Evolutionary conservation across 1,140 invertebrate species (phyloP).

Genomic region (Adoxophyes honmai): DNA sequence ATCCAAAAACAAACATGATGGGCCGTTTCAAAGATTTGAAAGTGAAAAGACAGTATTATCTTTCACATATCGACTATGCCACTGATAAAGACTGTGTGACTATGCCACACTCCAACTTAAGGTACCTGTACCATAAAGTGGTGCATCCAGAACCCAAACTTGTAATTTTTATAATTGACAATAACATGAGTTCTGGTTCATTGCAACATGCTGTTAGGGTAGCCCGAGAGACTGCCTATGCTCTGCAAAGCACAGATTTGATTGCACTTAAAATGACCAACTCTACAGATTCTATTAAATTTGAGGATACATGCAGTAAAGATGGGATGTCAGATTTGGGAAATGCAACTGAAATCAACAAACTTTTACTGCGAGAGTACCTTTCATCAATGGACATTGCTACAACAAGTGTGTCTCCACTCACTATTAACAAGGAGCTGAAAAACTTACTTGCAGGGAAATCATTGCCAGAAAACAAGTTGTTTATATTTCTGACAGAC

Average conservation of each 20-base stretch:
- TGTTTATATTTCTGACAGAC: constrained; percentile 64
- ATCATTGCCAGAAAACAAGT: constrained; percentile 47
- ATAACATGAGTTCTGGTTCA: constrained; percentile 49
- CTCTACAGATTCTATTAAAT: constrained; percentile 61
- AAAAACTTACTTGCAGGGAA: constrained; percentile 43
- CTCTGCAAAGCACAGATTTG: constrained; percentile 55
- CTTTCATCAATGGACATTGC: constrained; percentile 48
- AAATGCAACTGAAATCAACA: constrained; percentile 69
- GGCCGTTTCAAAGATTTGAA: constrained; percentile 67
- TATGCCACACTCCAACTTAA: constrained; percentile 60
- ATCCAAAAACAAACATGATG: constrained; percentile 51
- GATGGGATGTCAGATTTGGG: constrained; percentile 56
- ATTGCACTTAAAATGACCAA: constrained; percentile 64
- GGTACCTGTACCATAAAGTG: constrained; percentile 66
- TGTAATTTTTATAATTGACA: constrained; percentile 66
- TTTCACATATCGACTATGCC: constrained; percentile 68
- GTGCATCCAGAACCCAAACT: constrained; percentile 67
- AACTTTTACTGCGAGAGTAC: constrained; percentile 59
- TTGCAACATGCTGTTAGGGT: constrained; percentile 60
- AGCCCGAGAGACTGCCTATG: constrained; percentile 57
- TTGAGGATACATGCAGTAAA: constrained; percentile 60
- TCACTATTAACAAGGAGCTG: constrained; percentile 49
- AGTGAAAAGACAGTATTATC: constrained; percentile 70
- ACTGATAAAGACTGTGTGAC: constrained; percentile 67
- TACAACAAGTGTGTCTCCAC: constrained; percentile 37